These are phyloP conservation scores for Falco cherrug DNA, from an alignment of 2,797 vertebrate genomes.

Conservation along the genomic window DNA sequence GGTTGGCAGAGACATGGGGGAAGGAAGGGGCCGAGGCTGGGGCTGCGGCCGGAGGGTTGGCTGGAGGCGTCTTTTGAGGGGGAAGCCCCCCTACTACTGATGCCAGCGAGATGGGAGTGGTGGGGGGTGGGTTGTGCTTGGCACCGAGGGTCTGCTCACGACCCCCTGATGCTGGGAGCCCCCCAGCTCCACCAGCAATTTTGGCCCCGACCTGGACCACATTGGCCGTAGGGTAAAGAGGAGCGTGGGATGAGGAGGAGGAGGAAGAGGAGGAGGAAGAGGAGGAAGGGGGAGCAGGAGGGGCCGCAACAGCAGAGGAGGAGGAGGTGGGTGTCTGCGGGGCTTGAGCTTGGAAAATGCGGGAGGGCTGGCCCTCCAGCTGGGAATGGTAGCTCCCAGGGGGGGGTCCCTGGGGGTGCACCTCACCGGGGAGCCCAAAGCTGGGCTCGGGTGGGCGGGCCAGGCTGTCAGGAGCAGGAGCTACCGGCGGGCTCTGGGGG, in stretches of 20 bases:
- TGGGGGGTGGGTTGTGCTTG: conserved; percentile 79
- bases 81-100: conserved; percentile 64
- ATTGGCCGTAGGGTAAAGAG: conserved; percentile 51
- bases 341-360: conserved; percentile 75
- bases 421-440: conserved; percentile 64
- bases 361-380: conserved; percentile 75
- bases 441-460: conserved; percentile 67
- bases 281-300: conserved; percentile 39
- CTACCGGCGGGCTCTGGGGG: conserved; percentile 66
- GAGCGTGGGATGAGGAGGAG: conserved; percentile 25
- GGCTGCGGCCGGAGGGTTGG: conserved; percentile 50
- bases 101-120: conserved; percentile 75
- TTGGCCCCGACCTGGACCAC: conserved; percentile 67
- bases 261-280: conserved; percentile 22
- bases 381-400: conserved; percentile 72
- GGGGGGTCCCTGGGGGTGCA: conserved; percentile 58
- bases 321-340: conserved; percentile 32
- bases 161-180: conserved; percentile 49
- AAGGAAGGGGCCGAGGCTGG: conserved; percentile 61
- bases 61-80: conserved; percentile 65
- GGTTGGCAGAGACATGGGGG: conserved; percentile 77
- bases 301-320: conserved; percentile 6
- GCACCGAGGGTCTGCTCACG: conserved; percentile 60
- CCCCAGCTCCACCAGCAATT: conserved; percentile 35
- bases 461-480: conserved; percentile 61